Evolutionary conservation across 2,113 vertebrate species (phyloP).

Genomic region (Sturnira hondurensis): DNA sequence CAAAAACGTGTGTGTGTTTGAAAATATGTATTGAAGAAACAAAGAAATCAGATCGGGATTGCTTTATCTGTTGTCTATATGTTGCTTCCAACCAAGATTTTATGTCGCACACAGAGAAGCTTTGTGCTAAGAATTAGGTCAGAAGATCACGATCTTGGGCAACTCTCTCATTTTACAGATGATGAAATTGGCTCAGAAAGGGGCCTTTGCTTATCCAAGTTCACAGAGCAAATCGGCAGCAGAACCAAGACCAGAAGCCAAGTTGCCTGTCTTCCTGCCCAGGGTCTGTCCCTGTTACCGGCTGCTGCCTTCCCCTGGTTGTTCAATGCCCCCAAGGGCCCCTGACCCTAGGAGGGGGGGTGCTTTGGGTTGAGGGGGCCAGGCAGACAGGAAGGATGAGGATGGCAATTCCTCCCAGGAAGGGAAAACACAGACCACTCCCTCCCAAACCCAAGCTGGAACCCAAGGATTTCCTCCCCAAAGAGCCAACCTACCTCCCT

Average conservation of each 20-base stretch:
- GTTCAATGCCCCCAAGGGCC: neutral
- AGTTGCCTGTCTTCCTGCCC: neutral
- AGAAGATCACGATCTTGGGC: neutral
- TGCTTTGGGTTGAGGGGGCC: neutral
- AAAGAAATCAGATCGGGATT: neutral
- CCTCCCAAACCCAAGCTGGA: neutral
- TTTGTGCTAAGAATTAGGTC: neutral
- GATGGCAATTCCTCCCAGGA: neutral
- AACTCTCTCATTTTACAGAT: neutral
- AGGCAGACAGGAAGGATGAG: neutral
- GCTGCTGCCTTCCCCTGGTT: neutral
- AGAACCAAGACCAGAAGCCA: neutral
- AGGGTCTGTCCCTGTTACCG: neutral
- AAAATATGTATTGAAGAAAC: neutral
- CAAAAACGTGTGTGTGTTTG: neutral
- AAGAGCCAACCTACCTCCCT: conserved; percentile 34
- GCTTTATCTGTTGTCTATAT: neutral
- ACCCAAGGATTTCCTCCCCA: neutral
- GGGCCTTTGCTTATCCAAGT: neutral
- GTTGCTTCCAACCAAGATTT: neutral
- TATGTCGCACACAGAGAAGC: neutral
- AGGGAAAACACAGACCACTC: neutral
- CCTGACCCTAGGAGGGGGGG: neutral
- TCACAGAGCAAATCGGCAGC: neutral
- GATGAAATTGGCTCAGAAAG: neutral